Evolutionary conservation across 2,797 vertebrate genomes (phyloP).

Genomic region (Naso thynnoides): DNA sequence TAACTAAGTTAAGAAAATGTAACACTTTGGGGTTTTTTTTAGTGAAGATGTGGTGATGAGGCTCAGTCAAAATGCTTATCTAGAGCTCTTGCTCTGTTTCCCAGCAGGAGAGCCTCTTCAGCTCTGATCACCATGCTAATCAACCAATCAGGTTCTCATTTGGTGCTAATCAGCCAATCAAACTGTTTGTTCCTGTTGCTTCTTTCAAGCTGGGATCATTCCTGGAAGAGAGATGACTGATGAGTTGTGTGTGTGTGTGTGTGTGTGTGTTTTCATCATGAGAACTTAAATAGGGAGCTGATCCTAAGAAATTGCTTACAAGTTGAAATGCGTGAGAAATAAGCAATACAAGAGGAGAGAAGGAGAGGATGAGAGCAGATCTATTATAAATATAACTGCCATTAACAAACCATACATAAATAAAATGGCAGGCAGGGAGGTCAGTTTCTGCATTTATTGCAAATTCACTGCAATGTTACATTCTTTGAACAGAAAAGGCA

Average conservation of each 20-base stretch:
- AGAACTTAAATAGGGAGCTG: slow-evolving; percentile 14
- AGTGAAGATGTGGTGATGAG: slow-evolving; percentile 38
- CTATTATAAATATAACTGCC: neutral
- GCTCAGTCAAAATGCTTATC: slow-evolving; percentile 26
- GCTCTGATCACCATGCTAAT: slow-evolving; percentile 70
- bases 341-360: neutral
- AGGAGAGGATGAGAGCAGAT: neutral
- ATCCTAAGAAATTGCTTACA: slow-evolving; percentile 11
- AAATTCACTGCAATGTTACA: neutral
- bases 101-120: slow-evolving; percentile 48
- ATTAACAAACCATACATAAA: slow-evolving; percentile 7
- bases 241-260: slow-evolving; percentile 29
- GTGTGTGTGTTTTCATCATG: slow-evolving; percentile 14
- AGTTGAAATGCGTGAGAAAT: slow-evolving; percentile 8
- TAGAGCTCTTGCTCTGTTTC: slow-evolving; percentile 18
- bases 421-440: neutral
- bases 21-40: slow-evolving; percentile 8
- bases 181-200: slow-evolving; percentile 66
- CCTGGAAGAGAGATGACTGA: slow-evolving; percentile 48
- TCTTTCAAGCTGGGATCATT: slow-evolving; percentile 58
- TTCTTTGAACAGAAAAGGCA: neutral
- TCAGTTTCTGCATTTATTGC: slow-evolving; percentile 2
- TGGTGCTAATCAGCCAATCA: slow-evolving; percentile 73
- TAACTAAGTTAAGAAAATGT: slow-evolving; percentile 17
- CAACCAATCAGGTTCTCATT: slow-evolving; percentile 73